These are phyloP conservation scores for Miltochrista miniata DNA, from an alignment of 2,888 invertebrate species.

Conservation along the genomic window DNA sequence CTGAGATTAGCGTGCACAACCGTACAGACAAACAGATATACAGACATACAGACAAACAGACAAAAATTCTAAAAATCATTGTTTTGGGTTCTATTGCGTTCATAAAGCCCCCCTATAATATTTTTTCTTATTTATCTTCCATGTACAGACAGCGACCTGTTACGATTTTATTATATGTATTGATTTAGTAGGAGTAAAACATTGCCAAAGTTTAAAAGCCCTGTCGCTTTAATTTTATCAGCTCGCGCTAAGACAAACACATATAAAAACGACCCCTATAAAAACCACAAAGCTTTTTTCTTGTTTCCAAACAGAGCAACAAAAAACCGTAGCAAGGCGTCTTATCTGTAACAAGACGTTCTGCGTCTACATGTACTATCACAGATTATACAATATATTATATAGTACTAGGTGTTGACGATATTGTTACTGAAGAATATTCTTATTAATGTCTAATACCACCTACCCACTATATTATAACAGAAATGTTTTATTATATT, in stretches of 20 bases:
- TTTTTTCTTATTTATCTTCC: no score
- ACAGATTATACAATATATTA: no score
- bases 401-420: slow-evolving; percentile 25
- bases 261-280: slow-evolving; percentile 64
- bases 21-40: no score
- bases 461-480: not conserved
- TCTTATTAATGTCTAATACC: slow-evolving; percentile 12
- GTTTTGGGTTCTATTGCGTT: no score
- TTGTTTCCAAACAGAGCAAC: slow-evolving; percentile 60
- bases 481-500: no score
- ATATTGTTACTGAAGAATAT: slow-evolving; percentile 17
- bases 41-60: no score
- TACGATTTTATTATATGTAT: not conserved
- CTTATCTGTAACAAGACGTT: slow-evolving; percentile 64
- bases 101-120: no score
- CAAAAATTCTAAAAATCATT: no score
- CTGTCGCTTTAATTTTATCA: slow-evolving; percentile 53
- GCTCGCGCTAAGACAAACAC: slow-evolving; percentile 73
- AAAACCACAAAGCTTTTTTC: slow-evolving; percentile 65
- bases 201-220: slow-evolving; percentile 9
- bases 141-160: no score
- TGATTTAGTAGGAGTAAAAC: not conserved
- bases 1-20: no score
- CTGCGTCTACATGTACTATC: slow-evolving; percentile 26
- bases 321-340: slow-evolving; percentile 61